Percentiles rank a stretch among this genome's conserved stretches.
Conservation (phyloP, 1,140 invertebrate genomes). For the Pseudachorutes palmiensis region DNA sequence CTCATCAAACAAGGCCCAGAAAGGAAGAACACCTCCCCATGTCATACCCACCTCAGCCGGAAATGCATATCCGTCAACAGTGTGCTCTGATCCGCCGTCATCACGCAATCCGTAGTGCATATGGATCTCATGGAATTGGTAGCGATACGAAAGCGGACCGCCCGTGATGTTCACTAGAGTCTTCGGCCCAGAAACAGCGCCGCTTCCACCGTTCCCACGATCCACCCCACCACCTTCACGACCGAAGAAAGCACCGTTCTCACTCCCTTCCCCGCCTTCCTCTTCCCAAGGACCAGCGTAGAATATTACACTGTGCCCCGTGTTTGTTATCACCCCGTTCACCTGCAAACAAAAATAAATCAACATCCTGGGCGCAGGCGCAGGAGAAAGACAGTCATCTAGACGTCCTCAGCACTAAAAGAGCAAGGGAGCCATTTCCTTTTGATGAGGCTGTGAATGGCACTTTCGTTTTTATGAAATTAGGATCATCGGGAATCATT, state of each 20-base stretch:
- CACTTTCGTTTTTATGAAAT: too few species aligned
- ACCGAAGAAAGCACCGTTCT: conserved; percentile 17
- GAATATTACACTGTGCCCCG: conserved; percentile 58
- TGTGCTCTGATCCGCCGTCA: conserved; percentile 83
- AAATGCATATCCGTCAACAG: conserved; percentile 83
- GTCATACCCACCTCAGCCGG: conserved; percentile 71
- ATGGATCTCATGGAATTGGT: conserved; percentile 88
- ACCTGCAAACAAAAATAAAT: conserved; percentile 53
- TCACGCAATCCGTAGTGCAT: conserved; percentile 78
- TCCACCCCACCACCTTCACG: conserved; percentile 14
- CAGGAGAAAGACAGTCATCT: background rate
- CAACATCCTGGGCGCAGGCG: conserved; percentile 10
- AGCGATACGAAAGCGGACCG: conserved; percentile 87
- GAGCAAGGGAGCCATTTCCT: too few species aligned
- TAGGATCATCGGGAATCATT: too few species aligned
- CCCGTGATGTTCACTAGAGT: conserved; percentile 82
- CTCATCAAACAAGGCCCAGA: too few species aligned
- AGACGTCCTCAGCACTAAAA: too few species aligned
- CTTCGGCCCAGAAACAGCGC: conserved; percentile 17
- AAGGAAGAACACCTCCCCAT: too few species aligned
- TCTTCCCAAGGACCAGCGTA: conserved; percentile 37
- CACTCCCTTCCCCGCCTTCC: conserved; percentile 36
- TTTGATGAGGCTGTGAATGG: too few species aligned
- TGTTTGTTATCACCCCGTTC: conserved; percentile 75
- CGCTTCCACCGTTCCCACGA: background rate